phyloP scores from a whole-genome alignment of 2,113 vertebrate species.

The human (Homo sapiens) region GRCh38 chr2:216043501-216044000 shows the following conservation, averaged over 20 bases:
- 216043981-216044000: conserved; percentile 95
- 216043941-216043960: conserved; percentile 90
- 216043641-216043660: neutral
- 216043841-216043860: neutral
- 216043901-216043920: conserved; percentile 87
- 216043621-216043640: neutral
- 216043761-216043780: neutral
- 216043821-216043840: neutral
- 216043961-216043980: conserved; percentile 93
- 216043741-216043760: conserved; percentile 11
- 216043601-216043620: neutral
- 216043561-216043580: neutral
- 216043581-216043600: neutral
- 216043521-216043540: neutral
- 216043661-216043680: conserved; percentile 17
- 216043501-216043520: neutral
- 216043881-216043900: neutral
- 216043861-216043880: neutral
- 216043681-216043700: neutral
- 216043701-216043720: neutral
- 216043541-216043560: neutral
- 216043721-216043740: neutral
- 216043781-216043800: neutral
- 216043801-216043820: neutral
- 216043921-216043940: conserved; percentile 88